Percentiles rank a stretch among this genome's conserved stretches.
phyloP scores from a whole-genome alignment of 2,113 vertebrate species.

The Podarcis raffonei region DNA sequence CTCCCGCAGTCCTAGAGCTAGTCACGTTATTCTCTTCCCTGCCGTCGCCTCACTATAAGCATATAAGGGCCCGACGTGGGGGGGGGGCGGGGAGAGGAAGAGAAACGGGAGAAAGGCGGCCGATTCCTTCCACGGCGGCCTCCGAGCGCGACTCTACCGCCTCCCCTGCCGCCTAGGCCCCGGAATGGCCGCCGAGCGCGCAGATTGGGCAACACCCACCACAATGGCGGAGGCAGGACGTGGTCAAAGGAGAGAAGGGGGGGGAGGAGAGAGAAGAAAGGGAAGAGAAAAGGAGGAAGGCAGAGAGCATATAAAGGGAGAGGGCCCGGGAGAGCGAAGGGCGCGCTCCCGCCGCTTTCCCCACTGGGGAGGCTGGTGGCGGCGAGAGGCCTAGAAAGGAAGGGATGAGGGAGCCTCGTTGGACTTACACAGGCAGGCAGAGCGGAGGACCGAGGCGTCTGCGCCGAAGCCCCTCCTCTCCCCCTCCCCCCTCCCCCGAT shows the following conservation, averaged over 20 bases:
- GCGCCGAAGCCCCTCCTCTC: neutral
- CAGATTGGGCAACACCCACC: slow-evolving; percentile 17
- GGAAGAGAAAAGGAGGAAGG: neutral
- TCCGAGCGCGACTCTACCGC: neutral
- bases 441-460: neutral
- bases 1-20: too few relatives aligned
- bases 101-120: too few relatives aligned
- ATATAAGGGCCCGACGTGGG: neutral
- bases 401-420: too few relatives aligned
- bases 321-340: neutral
- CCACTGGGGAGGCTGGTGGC: neutral
- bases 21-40: too few relatives aligned
- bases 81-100: neutral
- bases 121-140: neutral
- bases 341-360: neutral
- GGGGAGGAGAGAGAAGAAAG: too few relatives aligned
- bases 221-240: slow-evolving; percentile 27
- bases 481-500: neutral
- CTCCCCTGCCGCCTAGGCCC: neutral
- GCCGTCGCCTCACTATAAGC: neutral
- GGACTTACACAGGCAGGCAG: neutral
- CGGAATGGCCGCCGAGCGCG: neutral
- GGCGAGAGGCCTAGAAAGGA: too few relatives aligned
- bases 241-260: neutral
- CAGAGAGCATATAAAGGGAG: neutral